phyloP scores from a whole-genome alignment of 2,113 vertebrate species.

The Phyllopteryx taeniolatus region DNA sequence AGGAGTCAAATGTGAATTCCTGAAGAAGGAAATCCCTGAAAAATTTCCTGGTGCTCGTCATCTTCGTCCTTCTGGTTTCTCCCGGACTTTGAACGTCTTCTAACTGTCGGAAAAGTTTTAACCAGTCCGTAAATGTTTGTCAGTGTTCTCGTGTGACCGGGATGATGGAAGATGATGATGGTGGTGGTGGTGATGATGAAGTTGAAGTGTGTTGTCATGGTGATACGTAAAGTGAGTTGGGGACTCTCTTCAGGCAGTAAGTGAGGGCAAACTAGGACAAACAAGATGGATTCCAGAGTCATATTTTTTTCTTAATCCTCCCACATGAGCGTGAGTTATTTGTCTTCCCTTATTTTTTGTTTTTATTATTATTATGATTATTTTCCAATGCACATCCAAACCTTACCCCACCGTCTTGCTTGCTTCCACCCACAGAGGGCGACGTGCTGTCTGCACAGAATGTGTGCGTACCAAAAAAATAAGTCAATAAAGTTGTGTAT shows the following conservation, averaged over 20 bases:
- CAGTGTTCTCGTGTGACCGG: neutral
- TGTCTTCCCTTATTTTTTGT: slow-evolving; percentile 2
- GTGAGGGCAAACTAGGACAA: neutral
- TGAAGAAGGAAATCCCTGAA: neutral
- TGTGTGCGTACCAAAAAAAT: slow-evolving; percentile 44
- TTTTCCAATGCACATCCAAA: slow-evolving; percentile 16
- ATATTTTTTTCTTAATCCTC: slow-evolving; percentile 1
- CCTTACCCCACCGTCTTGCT: slow-evolving; percentile 25
- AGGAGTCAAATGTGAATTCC: neutral
- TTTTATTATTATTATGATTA: slow-evolving; percentile 24
- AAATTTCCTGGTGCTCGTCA: neutral
- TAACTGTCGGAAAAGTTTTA: slow-evolving; percentile 7
- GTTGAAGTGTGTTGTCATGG: neutral
- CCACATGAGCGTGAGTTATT: neutral
- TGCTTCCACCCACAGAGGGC: slow-evolving; percentile 46
- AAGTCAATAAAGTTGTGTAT: slow-evolving; percentile 47
- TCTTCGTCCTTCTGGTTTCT: neutral
- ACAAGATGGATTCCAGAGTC: neutral
- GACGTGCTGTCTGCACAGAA: slow-evolving; percentile 33
- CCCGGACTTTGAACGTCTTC: slow-evolving; percentile 5
- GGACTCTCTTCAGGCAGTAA: neutral
- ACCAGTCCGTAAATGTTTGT: neutral
- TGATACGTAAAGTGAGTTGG: neutral
- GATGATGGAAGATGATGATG: neutral
- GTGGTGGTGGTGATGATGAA: neutral